Evolutionary conservation across 1,140 invertebrate species (phyloP).

Genomic region (Drosophila prosaltans): DNA sequence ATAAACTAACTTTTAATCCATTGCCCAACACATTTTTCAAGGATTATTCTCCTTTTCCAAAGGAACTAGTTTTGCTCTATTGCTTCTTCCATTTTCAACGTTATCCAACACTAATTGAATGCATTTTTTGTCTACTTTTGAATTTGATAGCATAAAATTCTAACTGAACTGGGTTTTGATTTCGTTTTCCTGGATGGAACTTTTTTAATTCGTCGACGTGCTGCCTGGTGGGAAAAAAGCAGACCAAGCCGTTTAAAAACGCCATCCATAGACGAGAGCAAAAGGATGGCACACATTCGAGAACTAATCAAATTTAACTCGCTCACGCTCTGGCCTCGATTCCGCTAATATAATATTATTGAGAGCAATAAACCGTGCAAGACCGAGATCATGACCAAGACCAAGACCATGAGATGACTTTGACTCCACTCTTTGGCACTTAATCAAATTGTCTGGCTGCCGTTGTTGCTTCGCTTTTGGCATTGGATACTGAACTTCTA

Average conservation of each 20-base stretch:
- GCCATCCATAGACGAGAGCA: neutral
- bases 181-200: constrained; percentile 39
- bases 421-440: constrained; percentile 47
- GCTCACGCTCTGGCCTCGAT: constrained; percentile 25
- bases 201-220: constrained; percentile 25
- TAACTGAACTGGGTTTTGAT: constrained; percentile 34
- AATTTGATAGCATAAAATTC: constrained; percentile 22
- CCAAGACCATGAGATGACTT: constrained; percentile 10
- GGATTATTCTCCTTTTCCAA: no score
- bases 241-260: neutral
- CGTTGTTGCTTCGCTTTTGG: constrained; percentile 34
- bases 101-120: neutral
- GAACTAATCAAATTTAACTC: constrained; percentile 44
- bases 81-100: neutral
- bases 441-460: constrained; percentile 68
- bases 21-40: no score
- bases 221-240: neutral
- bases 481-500: constrained; percentile 30
- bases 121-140: neutral
- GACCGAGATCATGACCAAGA: neutral
- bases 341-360: constrained; percentile 26
- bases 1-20: no score
- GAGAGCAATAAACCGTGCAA: constrained; percentile 17
- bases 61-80: no score
- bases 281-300: constrained; percentile 7